Evolutionary conservation across 2,797 vertebrate genomes (phyloP), one percentile per base, ranked within the genome.

Genomic region (Amniataba percoides): DNA sequence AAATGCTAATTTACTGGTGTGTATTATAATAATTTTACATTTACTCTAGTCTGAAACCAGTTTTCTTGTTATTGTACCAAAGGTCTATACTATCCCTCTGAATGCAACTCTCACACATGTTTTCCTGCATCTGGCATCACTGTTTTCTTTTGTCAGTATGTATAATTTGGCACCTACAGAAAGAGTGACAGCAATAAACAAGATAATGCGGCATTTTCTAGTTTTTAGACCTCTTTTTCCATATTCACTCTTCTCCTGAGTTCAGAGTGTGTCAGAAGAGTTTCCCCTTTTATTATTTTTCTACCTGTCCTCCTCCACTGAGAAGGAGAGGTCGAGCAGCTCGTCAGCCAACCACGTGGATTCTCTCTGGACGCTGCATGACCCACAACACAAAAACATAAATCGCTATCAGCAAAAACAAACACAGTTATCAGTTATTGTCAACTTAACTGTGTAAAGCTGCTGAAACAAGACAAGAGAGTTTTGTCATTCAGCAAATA

Each of bases 281-380:
- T 62, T 86, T 74, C 42, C 34, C 51, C 55, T 25, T 72, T 34
- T 59, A 36, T 43, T 39, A 56, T 84, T 78, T 80, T 87, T 93
- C 91, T 95, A 94, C 95, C 95, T 95, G 85, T 92, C 93, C 87
- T 92, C 93, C 89, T 92, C 89, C 86, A 14, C 0, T 83, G 93
- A 93, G 88, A 93, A 93, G 90, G 93, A 90, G 88, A 95, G 83
- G 90, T 95, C 94, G 81, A 95, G 88, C 79, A 95, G 70, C 69
- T 93, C 83, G 16, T 95, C 88, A 81, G 91, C 55, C 81, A 94
- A 87, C 93, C 93, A 93, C 57, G 67, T 6, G 42, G 76, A 21
- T 23, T 90, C 80, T 86, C 63, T 89, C 89, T 8, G 42, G 59
- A 40, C 10, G 58, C 94, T 94, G 86, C 76, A 64, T 85, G 77